Percentiles rank a stretch among this genome's conserved stretches.
Conservation (phyloP, 2,113 vertebrate genomes). For the Trochalopteron elliotii region DNA sequence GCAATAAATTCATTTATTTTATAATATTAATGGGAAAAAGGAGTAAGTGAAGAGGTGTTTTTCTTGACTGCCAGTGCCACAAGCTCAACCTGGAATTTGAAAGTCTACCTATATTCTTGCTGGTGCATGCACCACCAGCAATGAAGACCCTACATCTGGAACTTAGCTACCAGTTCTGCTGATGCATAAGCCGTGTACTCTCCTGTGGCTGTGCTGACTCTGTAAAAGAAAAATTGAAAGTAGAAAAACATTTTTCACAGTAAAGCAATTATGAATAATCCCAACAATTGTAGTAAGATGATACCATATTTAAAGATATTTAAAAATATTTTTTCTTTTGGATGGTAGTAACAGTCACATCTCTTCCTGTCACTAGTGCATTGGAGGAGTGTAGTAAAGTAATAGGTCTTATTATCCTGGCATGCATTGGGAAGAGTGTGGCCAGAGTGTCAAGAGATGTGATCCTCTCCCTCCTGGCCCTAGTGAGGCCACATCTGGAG, state of each 20-base stretch:
- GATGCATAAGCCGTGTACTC: background rate
- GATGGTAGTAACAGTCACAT: background rate
- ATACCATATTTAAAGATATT: background rate
- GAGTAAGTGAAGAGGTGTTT: background rate
- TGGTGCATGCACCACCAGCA: background rate
- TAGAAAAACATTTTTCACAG: background rate
- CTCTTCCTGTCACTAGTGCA: background rate
- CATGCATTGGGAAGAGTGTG: background rate
- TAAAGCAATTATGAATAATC: background rate
- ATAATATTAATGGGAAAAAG: background rate
- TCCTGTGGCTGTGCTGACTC: background rate
- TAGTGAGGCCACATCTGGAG: background rate
- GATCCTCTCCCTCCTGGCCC: background rate
- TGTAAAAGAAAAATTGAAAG: background rate
- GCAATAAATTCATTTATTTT: slow-evolving; percentile 51
- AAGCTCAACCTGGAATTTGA: background rate
- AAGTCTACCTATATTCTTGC: background rate
- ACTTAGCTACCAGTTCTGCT: background rate
- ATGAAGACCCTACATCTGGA: background rate
- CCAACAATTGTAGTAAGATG: background rate
- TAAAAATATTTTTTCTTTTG: background rate
- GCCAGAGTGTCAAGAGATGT: accelerated
- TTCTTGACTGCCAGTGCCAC: background rate
- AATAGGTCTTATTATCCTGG: background rate
- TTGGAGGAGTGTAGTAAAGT: background rate